A percentile compares a stretch with the other conserved stretches of the same genome.
These are phyloP conservation scores for Xylophagus ater DNA, from an alignment of 2,888 invertebrate species.

Conservation along the genomic window DNA sequence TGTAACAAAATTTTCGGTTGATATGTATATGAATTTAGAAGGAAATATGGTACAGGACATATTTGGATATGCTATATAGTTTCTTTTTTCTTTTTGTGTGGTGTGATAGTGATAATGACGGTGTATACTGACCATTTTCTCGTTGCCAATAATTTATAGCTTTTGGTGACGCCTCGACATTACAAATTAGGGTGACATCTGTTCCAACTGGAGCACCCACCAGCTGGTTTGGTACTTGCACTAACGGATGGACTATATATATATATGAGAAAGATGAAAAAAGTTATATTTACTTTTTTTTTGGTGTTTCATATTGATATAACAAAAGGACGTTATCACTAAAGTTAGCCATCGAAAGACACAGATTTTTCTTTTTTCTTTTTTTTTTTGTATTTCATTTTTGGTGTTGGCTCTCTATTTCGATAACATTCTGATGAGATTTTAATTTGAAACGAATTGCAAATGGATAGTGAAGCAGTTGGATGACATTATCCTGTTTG, in stretches of 20 bases:
- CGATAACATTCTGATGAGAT: constrained; percentile 28
- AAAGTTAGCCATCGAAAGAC: background rate
- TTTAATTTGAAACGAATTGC: constrained; percentile 36
- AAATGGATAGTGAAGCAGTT: background rate
- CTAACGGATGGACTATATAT: constrained; percentile 74
- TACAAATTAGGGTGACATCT: constrained; percentile 73
- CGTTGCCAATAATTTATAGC: constrained; percentile 92
- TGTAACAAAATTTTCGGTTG: no score
- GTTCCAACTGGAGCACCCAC: constrained; percentile 79
- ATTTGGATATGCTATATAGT: no score
- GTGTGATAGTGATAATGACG: no score
- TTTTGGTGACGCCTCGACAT: constrained; percentile 85
- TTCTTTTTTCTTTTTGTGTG: no score
- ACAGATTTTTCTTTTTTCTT: no score
- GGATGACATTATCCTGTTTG: background rate
- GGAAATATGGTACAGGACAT: no score
- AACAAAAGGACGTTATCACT: constrained; percentile 13
- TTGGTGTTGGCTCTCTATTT: constrained; percentile 1
- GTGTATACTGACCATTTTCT: constrained; percentile 74
- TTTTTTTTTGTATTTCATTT: constrained; percentile 6
- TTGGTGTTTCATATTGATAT: constrained; percentile 12
- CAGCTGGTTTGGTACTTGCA: constrained; percentile 87
- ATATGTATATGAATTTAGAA: no score
- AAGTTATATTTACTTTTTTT: constrained; percentile 4
- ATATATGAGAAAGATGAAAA: constrained; percentile 5